phyloP scores from a whole-genome alignment of 1,140 invertebrate genomes.

The Heliothis subflexa region DNA sequence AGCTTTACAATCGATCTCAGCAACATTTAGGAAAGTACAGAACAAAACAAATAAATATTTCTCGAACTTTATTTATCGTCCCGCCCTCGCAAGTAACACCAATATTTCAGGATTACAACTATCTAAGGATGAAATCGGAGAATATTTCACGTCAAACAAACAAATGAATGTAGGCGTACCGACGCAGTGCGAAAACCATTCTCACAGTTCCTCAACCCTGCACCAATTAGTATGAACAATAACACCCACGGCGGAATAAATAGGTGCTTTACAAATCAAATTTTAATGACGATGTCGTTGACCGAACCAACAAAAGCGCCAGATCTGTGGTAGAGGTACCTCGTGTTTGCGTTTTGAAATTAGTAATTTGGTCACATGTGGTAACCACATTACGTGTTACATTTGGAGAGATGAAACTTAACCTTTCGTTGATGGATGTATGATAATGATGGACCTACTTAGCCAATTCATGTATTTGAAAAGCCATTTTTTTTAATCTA shows the following conservation, averaged over 20 bases:
- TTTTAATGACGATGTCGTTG: slow-evolving; percentile 44
- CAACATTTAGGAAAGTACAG: neutral
- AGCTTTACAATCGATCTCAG: too few relatives aligned
- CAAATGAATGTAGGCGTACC: slow-evolving; percentile 42
- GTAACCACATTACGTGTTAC: slow-evolving; percentile 40
- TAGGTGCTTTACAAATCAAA: slow-evolving; percentile 52
- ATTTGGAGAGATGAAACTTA: neutral
- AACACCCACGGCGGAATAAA: slow-evolving; percentile 62
- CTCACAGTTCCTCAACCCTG: slow-evolving; percentile 62
- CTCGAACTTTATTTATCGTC: neutral
- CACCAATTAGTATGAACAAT: slow-evolving; percentile 72
- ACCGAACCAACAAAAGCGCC: slow-evolving; percentile 30
- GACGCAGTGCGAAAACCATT: slow-evolving; percentile 42
- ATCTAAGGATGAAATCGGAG: slow-evolving; percentile 29
- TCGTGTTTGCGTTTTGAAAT: neutral
- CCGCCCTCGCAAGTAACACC: slow-evolving; percentile 9
- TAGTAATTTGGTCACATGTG: slow-evolving; percentile 42
- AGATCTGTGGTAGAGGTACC: neutral
- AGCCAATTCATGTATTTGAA: too few relatives aligned
- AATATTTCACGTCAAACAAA: slow-evolving; percentile 38
- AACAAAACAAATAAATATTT: neutral
- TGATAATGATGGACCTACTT: neutral
- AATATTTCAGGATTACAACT: slow-evolving; percentile 25
- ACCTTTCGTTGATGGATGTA: neutral
- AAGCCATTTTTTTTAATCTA: too few relatives aligned